Percentiles rank a stretch among this genome's conserved stretches.
phyloP scores from a whole-genome alignment of 2,113 vertebrate genomes.

The Psilopogon haemacephalus region DNA sequence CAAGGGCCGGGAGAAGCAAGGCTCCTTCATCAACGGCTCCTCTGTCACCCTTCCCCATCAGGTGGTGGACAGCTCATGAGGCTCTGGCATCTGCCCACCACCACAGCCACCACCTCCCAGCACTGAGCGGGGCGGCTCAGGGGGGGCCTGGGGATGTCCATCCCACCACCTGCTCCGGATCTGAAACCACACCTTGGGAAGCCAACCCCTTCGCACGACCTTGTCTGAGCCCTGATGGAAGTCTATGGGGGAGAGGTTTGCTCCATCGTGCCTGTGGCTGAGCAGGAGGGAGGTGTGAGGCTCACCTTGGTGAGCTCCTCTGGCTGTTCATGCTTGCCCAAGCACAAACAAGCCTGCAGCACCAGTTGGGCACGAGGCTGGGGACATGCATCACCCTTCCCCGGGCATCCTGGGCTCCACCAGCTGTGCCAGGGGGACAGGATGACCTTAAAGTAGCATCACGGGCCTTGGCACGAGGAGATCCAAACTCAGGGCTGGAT shows the following conservation, averaged over 20 bases:
- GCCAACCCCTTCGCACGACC: not conserved
- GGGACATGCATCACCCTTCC: not conserved
- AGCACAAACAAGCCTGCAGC: not conserved
- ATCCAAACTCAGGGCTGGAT: conserved; percentile 9
- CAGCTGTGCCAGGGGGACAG: not conserved
- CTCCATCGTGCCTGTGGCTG: not conserved
- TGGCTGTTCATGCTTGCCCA: not conserved
- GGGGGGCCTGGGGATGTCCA: not conserved
- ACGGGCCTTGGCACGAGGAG: not conserved
- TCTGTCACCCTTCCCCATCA: conserved; percentile 92
- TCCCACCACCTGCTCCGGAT: not conserved
- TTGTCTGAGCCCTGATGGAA: not conserved
- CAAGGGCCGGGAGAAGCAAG: conserved; percentile 91
- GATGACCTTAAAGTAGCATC: not conserved
- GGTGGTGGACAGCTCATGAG: conserved; percentile 89
- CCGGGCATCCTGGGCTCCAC: rapidly evolving
- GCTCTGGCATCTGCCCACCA: not conserved
- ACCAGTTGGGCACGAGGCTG: rapidly evolving
- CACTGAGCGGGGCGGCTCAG: not conserved
- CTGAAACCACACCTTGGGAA: not conserved
- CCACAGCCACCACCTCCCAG: not conserved
- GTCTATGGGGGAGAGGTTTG: not conserved
- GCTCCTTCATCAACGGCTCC: conserved; percentile 84
- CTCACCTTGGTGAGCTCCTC: not conserved
- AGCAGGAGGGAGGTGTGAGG: not conserved